These are phyloP conservation scores for Sycophaga agraensis DNA, from an alignment of 1,140 invertebrate species.

Conservation along the genomic window DNA sequence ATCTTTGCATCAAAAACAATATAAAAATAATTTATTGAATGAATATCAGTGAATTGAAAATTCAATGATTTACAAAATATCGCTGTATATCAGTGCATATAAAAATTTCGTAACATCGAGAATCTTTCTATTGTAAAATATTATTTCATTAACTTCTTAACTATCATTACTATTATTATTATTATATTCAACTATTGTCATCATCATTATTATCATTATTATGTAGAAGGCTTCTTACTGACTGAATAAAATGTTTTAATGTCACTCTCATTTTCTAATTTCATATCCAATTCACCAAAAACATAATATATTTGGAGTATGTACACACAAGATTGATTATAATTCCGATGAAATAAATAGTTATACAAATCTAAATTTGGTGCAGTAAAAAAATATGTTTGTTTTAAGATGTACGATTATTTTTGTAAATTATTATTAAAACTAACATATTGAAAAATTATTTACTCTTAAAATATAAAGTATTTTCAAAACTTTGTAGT, in stretches of 20 bases:
- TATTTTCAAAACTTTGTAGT: no score
- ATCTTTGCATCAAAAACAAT: constrained; percentile 51
- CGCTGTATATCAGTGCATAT: neutral
- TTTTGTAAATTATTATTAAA: no score
- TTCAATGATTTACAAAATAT: constrained; percentile 19
- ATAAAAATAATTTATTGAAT: constrained; percentile 55
- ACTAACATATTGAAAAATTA: no score
- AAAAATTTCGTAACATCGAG: constrained; percentile 3
- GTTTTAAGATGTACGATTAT: no score
- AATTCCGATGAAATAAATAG: no score
- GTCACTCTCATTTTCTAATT: constrained; percentile 27
- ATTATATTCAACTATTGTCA: constrained; percentile 30
- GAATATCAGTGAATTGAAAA: constrained; percentile 9
- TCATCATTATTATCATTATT: constrained; percentile 41
- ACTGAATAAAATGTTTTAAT: constrained; percentile 60
- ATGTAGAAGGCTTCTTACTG: constrained; percentile 59
- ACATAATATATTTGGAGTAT: no score
- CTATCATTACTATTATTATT: constrained; percentile 30
- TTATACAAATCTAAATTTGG: no score
- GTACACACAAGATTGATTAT: no score
- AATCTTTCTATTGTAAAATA: constrained; percentile 37
- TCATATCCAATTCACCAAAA: neutral
- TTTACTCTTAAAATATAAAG: no score
- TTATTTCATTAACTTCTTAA: constrained; percentile 33
- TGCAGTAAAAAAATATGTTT: no score